Evolutionary conservation across 2,797 vertebrate genomes (phyloP).

Genomic region (Megaceryle alcyon): DNA sequence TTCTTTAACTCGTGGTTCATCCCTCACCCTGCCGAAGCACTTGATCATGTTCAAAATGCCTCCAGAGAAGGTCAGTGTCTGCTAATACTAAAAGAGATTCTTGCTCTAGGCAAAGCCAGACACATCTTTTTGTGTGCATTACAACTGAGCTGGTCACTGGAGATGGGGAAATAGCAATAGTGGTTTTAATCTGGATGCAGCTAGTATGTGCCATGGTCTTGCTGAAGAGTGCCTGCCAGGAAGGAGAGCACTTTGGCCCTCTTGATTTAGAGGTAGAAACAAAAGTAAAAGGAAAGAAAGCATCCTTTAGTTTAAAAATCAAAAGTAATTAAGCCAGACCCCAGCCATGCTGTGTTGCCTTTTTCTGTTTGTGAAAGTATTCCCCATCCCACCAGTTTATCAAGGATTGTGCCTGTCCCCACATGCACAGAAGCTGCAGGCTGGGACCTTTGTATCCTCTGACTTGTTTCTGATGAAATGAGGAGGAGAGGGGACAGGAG

Average conservation of each 20-base stretch:
- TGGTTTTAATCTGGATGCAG: neutral
- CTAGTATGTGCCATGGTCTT: neutral
- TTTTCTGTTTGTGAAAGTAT: neutral
- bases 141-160: neutral
- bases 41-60: constrained; percentile 81
- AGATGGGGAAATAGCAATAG: neutral
- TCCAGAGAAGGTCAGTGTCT: constrained; percentile 70
- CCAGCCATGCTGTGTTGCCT: neutral
- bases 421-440: accelerated
- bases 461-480: neutral
- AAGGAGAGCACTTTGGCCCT: neutral
- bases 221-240: neutral
- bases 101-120: neutral
- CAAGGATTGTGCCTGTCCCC: neutral
- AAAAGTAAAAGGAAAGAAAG: neutral
- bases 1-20: constrained; percentile 83
- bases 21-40: constrained; percentile 76
- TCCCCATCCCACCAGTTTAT: neutral
- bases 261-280: neutral
- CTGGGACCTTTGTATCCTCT: neutral
- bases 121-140: neutral
- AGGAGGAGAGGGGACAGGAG: neutral
- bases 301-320: neutral
- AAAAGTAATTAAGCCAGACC: neutral
- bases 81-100: neutral